Percentiles rank a stretch among this genome's conserved stretches.
These are phyloP conservation scores for Alectoris magna DNA, from an alignment of 2,797 vertebrate genomes.

Conservation along the genomic window DNA sequence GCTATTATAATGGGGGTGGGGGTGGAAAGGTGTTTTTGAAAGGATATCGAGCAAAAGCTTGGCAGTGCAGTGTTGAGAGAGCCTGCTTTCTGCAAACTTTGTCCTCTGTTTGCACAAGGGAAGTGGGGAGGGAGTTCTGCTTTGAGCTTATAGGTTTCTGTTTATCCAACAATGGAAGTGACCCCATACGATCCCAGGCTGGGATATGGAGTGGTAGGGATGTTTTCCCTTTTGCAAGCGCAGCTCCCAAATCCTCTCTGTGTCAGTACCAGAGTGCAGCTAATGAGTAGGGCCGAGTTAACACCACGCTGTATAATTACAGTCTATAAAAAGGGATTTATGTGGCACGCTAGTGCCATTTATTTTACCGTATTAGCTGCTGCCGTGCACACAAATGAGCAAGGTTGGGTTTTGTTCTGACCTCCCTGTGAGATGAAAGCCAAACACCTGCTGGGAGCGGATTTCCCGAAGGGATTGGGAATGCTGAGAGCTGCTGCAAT, in stretches of 20 bases:
- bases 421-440: background rate
- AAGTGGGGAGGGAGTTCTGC: background rate
- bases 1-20: background rate
- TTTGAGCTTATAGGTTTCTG: background rate
- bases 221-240: background rate
- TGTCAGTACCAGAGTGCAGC: background rate
- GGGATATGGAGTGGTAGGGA: background rate
- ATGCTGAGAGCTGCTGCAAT: fast-evolving
- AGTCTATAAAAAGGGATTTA: background rate
- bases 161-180: background rate
- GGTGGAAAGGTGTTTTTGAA: background rate
- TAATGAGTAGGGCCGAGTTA: background rate
- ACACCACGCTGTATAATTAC: background rate
- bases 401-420: background rate
- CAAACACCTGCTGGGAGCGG: background rate
- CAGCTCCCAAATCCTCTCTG: background rate
- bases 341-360: background rate
- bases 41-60: background rate
- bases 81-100: fast-evolving
- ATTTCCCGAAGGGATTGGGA: background rate
- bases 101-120: fast-evolving
- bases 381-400: background rate
- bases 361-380: background rate
- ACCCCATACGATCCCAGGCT: fast-evolving
- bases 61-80: fast-evolving